phyloP scores from a whole-genome alignment of 2,797 vertebrate species.

The Neoniphon sammara region DNA sequence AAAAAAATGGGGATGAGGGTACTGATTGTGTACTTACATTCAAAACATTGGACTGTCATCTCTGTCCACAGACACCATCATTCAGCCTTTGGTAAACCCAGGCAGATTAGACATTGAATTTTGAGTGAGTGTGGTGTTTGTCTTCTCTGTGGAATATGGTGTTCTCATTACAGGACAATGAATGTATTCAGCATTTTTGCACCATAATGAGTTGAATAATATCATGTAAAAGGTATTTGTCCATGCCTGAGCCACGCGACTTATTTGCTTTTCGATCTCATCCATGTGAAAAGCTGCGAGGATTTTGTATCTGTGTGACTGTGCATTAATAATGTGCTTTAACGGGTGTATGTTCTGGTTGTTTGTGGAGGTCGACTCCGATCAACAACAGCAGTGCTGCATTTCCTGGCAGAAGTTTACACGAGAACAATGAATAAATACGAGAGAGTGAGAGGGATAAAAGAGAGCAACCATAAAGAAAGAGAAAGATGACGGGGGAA shows the following conservation, averaged over 20 bases:
- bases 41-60: not conserved
- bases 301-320: slow-evolving; percentile 6
- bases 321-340: not conserved
- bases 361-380: not conserved
- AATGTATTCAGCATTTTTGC: no score
- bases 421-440: slow-evolving; percentile 25
- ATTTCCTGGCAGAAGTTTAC: slow-evolving; percentile 14
- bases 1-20: not conserved
- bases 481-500: not conserved
- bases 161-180: not conserved
- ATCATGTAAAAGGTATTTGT: no score
- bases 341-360: not conserved
- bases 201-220: no score
- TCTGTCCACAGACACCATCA: not conserved
- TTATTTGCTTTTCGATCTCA: slow-evolving; percentile 7
- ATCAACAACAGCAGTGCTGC: slow-evolving; percentile 16
- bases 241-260: slow-evolving; percentile 16
- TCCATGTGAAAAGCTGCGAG: not conserved
- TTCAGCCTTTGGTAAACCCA: not conserved
- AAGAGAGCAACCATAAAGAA: slow-evolving; percentile 8
- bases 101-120: not conserved
- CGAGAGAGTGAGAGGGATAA: slow-evolving; percentile 26
- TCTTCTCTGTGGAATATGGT: slow-evolving; percentile 6
- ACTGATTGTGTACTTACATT: not conserved
- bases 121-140: not conserved